Conservation (phyloP, 2,888 invertebrate species). For the Patella depressa region DNA sequence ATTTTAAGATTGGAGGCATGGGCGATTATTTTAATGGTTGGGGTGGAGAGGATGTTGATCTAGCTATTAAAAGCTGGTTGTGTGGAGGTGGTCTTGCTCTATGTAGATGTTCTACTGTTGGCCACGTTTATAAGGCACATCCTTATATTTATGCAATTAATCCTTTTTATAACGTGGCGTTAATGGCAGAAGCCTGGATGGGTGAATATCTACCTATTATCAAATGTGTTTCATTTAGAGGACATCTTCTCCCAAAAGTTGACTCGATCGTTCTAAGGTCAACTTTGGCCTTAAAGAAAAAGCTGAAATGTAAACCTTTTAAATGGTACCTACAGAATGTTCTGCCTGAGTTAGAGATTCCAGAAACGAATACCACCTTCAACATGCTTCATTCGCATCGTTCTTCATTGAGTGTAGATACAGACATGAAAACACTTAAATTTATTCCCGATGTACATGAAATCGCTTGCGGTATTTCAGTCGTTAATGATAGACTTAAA, state of each 20-base stretch:
- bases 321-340: neutral
- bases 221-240: neutral
- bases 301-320: neutral
- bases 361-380: neutral
- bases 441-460: neutral
- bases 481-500: neutral
- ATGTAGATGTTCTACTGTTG: neutral
- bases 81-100: neutral
- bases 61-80: neutral
- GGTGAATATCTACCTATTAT: neutral
- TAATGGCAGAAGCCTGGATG: neutral
- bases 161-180: neutral
- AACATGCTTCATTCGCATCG: too few species aligned
- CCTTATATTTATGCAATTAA: neutral
- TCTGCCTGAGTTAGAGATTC: neutral
- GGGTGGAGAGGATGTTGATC: neutral
- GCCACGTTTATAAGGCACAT: neutral
- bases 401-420: neutral
- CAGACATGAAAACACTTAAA: neutral
- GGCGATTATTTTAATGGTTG: conserved; percentile 4
- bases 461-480: neutral
- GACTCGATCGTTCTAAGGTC: neutral
- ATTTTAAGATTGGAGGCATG: neutral
- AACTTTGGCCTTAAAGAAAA: neutral
- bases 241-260: neutral